Percentiles rank a stretch among this genome's conserved stretches.
These are phyloP conservation scores for Odontocolon sp. DNA, from an alignment of 2,888 invertebrate species.

Conservation along the genomic window DNA sequence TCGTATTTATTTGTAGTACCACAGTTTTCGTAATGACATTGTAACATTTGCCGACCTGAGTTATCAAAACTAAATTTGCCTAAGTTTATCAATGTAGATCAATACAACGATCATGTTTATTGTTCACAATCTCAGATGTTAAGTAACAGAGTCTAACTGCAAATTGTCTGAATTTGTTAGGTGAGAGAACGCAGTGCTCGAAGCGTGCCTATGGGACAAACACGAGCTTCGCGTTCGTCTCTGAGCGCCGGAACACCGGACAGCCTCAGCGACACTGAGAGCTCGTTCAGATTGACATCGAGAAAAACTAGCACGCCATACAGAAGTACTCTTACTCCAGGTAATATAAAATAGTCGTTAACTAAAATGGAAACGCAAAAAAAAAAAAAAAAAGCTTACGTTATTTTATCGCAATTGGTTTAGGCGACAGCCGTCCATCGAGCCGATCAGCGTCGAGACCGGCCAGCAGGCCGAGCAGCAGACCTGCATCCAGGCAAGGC, in stretches of 20 bases:
- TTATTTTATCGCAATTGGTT: constrained; percentile 3
- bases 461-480: constrained; percentile 90
- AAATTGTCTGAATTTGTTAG: constrained; percentile 81
- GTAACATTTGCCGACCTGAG: constrained; percentile 23
- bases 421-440: constrained; percentile 85
- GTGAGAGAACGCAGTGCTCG: constrained; percentile 95
- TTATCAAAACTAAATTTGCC: constrained; percentile 23
- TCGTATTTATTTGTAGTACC: constrained; percentile 37
- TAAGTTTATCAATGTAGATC: constrained; percentile 11
- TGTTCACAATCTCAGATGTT: background rate
- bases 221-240: constrained; percentile 88
- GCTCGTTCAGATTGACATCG: constrained; percentile 87
- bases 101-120: background rate
- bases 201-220: constrained; percentile 93
- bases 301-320: constrained; percentile 86
- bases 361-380: background rate
- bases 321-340: constrained; percentile 88
- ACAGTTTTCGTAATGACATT: constrained; percentile 25
- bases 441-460: constrained; percentile 88
- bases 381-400: background rate
- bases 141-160: background rate
- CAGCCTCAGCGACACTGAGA: constrained; percentile 93
- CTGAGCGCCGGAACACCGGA: constrained; percentile 94
- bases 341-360: constrained; percentile 70
- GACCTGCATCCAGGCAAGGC: constrained; percentile 92